Evolutionary conservation across 2,888 invertebrate species (phyloP), one percentile per base, ranked within the genome.

Genomic region (Yponomeuta evonymella): DNA sequence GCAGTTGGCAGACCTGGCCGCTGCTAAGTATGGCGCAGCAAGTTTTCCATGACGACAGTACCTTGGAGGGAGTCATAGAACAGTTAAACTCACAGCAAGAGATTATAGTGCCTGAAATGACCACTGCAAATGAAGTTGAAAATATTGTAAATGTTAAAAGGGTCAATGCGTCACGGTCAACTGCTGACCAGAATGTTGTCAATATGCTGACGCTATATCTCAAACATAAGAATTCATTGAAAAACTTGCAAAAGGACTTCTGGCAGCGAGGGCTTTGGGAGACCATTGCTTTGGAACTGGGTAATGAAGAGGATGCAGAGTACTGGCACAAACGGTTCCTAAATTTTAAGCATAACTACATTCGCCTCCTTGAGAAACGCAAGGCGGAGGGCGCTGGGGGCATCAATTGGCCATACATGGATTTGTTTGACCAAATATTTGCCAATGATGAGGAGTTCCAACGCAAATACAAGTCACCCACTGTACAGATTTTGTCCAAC

Each of bases 241-340:
- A 69, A 48, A 80, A 78, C 12, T 81, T 82, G 62, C 80, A 80
- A 70, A 83, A 82, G 64, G 81, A 85, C 48, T 80, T 82, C 70
- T 81, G 83, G 74, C 82, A 83, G 29, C 83, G 81, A 72, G 81
- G 81, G n/a, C 72, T 90, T 12, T 92, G 91, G 91, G 87, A 88
- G 6, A 80, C 79, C 0, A 89, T 91, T 71, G 86, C 89, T 2
- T 70, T 80, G 70, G 87, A 90, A 75, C 73, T 92, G 70, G 90
- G 90, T 0, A 15, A 58, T 58, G 82, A 83, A 69, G 83, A 86
- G 15, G 85, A 88, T 58, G 81, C 83, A 0, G 88, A 89, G 23
- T 91, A 89, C 73, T 88, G 89, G 87, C 87, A 90, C 51, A 90
- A 86, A 75, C 77, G 90, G 0, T 92, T 90, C 70, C 73, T 89